A percentile compares a stretch with the other conserved stretches of the same genome.
Evolutionary conservation across 2,113 vertebrate species (phyloP).

Genomic region (Mandrillus leucophaeus): DNA sequence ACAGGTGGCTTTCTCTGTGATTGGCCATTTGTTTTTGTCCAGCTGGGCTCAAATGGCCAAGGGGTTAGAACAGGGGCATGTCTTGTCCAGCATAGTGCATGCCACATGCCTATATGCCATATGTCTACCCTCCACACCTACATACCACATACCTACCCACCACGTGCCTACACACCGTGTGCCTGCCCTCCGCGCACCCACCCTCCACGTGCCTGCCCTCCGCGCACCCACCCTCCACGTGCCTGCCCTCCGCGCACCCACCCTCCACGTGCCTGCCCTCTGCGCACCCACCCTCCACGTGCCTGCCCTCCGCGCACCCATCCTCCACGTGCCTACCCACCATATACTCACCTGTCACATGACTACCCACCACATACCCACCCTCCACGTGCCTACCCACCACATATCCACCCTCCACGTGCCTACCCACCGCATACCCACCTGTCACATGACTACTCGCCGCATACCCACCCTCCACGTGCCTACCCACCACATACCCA

Average conservation of each 20-base stretch:
- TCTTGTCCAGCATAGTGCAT: not conserved
- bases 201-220: no score
- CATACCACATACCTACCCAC: not conserved
- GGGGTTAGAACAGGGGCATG: not conserved
- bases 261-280: no score
- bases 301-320: not conserved
- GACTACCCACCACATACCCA: rapidly evolving
- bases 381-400: no score
- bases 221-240: not conserved
- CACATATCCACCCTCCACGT: rapidly evolving
- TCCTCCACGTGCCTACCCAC: not conserved
- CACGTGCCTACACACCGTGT: no score
- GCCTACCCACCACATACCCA: rapidly evolving
- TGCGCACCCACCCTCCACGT: rapidly evolving
- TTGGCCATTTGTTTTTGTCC: not conserved
- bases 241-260: no score
- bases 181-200: no score
- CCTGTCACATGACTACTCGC: rapidly evolving
- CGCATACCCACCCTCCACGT: rapidly evolving
- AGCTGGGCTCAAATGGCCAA: not conserved
- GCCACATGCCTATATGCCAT: not conserved
- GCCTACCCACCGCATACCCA: rapidly evolving
- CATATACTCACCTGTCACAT: rapidly evolving
- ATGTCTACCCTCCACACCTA: not conserved
- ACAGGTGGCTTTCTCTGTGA: not conserved